phyloP scores from a whole-genome alignment of 2,888 invertebrate genomes.

The Helleia helle region DNA sequence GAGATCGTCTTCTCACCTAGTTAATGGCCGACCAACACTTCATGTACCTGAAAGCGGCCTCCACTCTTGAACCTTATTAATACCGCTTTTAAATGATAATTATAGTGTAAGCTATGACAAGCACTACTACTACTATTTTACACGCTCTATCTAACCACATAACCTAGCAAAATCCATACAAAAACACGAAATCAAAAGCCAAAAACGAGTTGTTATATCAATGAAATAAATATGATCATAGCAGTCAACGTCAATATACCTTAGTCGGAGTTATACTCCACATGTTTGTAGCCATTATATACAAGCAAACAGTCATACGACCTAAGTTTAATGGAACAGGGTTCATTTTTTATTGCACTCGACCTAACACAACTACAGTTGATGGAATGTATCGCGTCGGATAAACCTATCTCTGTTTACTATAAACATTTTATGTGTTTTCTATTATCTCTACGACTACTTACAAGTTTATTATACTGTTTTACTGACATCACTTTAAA shows the following conservation, averaged over 20 bases:
- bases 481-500: neutral
- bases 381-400: conserved; percentile 2
- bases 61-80: too few species aligned
- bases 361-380: neutral
- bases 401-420: conserved; percentile 15
- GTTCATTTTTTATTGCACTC: neutral
- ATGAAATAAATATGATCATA: neutral
- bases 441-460: conserved; percentile 16
- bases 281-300: neutral
- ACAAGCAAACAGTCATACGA: neutral
- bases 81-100: too few species aligned
- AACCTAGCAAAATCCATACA: too few species aligned
- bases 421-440: conserved; percentile 18
- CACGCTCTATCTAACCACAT: too few species aligned
- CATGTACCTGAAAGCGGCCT: too few species aligned
- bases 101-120: too few species aligned
- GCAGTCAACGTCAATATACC: neutral
- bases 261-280: neutral
- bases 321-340: neutral
- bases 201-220: too few species aligned
- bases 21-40: too few species aligned
- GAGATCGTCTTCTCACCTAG: too few species aligned
- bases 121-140: too few species aligned
- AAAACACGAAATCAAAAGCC: too few species aligned
- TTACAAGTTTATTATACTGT: conserved; percentile 15